Evolutionary conservation across 2,113 vertebrate genomes (phyloP), one percentile per base, ranked within the genome.

Genomic region (Podocnemis expansa): DNA sequence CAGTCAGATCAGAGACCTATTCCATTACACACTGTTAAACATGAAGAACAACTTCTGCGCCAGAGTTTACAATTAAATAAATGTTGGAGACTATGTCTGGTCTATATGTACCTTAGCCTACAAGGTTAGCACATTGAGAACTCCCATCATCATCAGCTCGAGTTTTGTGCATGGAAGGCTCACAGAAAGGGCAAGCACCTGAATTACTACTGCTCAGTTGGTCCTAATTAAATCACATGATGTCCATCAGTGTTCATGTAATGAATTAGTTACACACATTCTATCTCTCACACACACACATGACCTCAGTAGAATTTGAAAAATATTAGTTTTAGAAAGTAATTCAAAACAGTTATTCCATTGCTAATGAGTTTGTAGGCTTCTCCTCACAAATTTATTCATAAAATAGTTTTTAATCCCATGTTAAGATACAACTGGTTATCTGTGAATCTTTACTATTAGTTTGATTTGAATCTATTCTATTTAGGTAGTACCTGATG

Each of bases 381-480:
- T 95, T 94, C 51, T 73, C 78, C 76, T 83, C 92, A 60, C 83
- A 97, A 22, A 91, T 80, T n/a, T 82, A 90, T 52, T 73, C 88
- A 93, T 96, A 93, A 95, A 94, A 70, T 81, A 56, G 73, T 34
- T 49, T 95, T 80, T 38, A 93, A 81, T 84, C 43, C 70, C 1
- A 1, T 93, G 80, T 94, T 93, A 87, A 86, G 86, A 76, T 93
- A 85, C 94, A 95, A 95, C 90, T 95, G 88, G 95, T 89, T 93
- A 91, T 85, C 34, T 84, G 49, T 96, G 94, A 97, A 80, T 85
- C 93, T 94, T 92, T 95, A 88, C 78, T 90, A 90, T 83, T 94
- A 38, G 63, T 95, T 95, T 96, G 49, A 79, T 95, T 93, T 82
- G 85, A 43, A 54, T 89, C 49, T 67, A 60, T 78, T 94, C 82